Evolutionary conservation across 2,797 vertebrate species (phyloP).

Genomic region (Chelon labrosus): DNA sequence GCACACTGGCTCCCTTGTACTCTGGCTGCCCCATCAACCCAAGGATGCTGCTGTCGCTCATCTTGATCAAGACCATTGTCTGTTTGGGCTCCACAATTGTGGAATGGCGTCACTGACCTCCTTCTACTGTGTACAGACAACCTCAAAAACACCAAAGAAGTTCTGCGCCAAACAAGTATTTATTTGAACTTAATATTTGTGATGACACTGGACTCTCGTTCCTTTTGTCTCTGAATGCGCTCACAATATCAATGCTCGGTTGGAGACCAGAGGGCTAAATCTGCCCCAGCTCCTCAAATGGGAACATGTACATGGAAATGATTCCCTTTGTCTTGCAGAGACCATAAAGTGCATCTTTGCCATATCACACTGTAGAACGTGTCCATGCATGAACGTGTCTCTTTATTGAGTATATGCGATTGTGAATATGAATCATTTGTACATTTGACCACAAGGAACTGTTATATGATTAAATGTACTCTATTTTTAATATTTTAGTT

Average conservation of each 20-base stretch:
- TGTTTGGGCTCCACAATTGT: neutral
- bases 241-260: neutral
- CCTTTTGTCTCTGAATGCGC: neutral
- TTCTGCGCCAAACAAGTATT: neutral
- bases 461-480: slow-evolving; percentile 1
- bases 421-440: neutral
- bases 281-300: neutral
- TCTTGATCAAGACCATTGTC: neutral
- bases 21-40: neutral
- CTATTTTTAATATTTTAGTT: slow-evolving; percentile 23
- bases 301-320: neutral
- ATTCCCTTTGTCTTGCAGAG: neutral
- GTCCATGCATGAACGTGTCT: neutral
- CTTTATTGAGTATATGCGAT: neutral
- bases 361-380: neutral
- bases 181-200: no score
- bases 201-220: neutral
- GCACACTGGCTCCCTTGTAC: neutral
- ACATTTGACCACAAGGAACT: neutral
- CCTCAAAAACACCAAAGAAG: neutral
- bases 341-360: neutral
- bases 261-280: neutral
- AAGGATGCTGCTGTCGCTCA: neutral
- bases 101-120: neutral
- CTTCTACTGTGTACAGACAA: neutral